Evolutionary conservation across 2,888 invertebrate genomes (phyloP), one percentile per base, ranked within the genome.

Genomic region (Erannis defoliaria): DNA sequence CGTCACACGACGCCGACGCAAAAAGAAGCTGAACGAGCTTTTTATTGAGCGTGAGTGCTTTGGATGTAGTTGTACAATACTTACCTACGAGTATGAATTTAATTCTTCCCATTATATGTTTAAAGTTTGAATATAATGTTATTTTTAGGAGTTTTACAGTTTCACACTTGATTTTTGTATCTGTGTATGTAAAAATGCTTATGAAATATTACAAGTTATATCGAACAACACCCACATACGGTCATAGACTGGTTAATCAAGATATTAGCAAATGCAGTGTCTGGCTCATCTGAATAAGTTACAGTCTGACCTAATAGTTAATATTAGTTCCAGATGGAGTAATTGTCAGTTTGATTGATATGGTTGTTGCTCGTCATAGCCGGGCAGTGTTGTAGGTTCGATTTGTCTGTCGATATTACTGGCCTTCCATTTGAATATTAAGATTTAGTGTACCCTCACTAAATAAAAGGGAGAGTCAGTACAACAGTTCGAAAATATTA

Each of bases 181-280:
- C 6, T 10, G 9, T 45, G 10, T 8, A 29, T n/a, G 18, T 51
- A 45, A 14, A 48, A 43, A 42, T 37, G 29, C 19, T 58, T 51
- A 38, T 58, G 57, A 45, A 58, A 58, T 43, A 33, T n/a, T 4
- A 49, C 23, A 43, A 19, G 37, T 42, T 49, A 4, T 14, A 43
- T 26, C 16, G 35, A 14, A n/a, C 29, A 14, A 51, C 57, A 14
- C 57, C 57, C 50, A 58, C 57, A 9, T 29, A n/a, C n/a, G 6
- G 12, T 51, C n/a, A 18, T 18, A 31, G 29, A 51, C 50, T 51
- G 51, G 51, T 51, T 12, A 2, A 16, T 19, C 56, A 14, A 29
- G 37, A 45, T 46, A 38, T 45, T 50, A 14, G 14, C 50, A 16
- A 31, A 38, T 37, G 37, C 29, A 55, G 21, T 14, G 29, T 35